These are phyloP conservation scores for Sycophila texana DNA, from an alignment of 2,888 invertebrate genomes.

Conservation along the genomic window DNA sequence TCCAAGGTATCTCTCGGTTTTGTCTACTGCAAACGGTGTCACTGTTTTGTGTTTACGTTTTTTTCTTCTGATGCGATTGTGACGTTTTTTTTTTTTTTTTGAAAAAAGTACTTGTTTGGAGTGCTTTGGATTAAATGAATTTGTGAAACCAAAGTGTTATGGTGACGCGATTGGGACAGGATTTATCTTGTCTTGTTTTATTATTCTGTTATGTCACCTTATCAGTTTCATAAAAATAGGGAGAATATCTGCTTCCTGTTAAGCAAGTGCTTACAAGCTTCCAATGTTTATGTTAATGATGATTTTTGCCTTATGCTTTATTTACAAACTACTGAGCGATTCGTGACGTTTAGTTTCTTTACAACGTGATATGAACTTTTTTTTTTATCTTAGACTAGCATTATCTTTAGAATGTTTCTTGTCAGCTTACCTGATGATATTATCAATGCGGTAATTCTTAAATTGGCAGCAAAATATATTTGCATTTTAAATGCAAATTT, in stretches of 20 bases:
- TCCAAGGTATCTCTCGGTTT: conserved; percentile 86
- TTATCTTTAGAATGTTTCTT: conserved; percentile 28
- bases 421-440: conserved; percentile 27
- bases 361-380: conserved; percentile 4
- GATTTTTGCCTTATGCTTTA: not conserved
- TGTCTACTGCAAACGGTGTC: no score
- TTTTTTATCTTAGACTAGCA: not conserved
- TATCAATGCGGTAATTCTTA: conserved; percentile 26
- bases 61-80: not conserved
- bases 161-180: no score
- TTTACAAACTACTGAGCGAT: not conserved
- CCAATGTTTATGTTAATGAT: not conserved
- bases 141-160: no score
- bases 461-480: conserved; percentile 13
- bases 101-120: not conserved
- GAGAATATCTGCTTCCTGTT: not conserved
- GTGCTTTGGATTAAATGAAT: no score
- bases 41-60: no score
- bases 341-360: not conserved
- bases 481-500: conserved; percentile 1
- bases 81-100: not conserved
- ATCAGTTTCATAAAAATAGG: not conserved
- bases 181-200: no score
- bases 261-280: not conserved
- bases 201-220: not conserved